These are phyloP conservation scores for Anoura caudifer DNA, from an alignment of 2,113 vertebrate species.

Conservation along the genomic window DNA sequence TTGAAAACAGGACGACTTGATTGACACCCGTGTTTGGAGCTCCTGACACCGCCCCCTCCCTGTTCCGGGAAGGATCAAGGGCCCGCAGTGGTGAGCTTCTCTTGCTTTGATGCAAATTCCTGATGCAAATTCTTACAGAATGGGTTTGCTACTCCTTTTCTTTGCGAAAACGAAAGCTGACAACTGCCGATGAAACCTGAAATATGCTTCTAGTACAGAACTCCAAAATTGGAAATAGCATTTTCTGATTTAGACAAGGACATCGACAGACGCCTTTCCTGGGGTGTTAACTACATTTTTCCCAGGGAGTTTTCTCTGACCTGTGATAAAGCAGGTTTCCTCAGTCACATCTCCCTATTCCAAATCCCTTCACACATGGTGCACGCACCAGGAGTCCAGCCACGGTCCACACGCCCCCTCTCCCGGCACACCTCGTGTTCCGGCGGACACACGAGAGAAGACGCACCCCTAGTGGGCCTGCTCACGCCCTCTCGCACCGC, in stretches of 20 bases:
- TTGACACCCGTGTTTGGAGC: not conserved
- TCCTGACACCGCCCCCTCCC: accelerated
- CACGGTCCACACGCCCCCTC: accelerated
- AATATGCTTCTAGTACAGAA: not conserved
- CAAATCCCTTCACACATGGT: not conserved
- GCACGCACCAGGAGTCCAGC: not conserved
- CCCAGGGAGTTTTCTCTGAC: not conserved
- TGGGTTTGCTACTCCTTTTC: not conserved
- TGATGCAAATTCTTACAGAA: not conserved
- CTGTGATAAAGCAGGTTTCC: accelerated
- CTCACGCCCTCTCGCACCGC: accelerated
- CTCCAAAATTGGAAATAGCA: not conserved
- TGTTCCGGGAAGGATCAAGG: not conserved
- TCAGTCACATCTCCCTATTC: not conserved
- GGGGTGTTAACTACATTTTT: accelerated
- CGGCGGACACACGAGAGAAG: accelerated
- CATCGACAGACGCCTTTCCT: not conserved
- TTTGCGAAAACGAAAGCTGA: not conserved
- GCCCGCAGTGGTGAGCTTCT: not conserved
- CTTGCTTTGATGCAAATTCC: not conserved
- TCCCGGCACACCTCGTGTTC: accelerated
- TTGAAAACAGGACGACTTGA: too few relatives aligned
- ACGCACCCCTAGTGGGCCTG: accelerated
- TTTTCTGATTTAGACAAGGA: accelerated
- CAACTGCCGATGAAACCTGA: not conserved